Percentiles rank a stretch among this genome's conserved stretches.
Conservation (phyloP, 2,888 invertebrate genomes). For the Rhamnusium bicolor region DNA sequence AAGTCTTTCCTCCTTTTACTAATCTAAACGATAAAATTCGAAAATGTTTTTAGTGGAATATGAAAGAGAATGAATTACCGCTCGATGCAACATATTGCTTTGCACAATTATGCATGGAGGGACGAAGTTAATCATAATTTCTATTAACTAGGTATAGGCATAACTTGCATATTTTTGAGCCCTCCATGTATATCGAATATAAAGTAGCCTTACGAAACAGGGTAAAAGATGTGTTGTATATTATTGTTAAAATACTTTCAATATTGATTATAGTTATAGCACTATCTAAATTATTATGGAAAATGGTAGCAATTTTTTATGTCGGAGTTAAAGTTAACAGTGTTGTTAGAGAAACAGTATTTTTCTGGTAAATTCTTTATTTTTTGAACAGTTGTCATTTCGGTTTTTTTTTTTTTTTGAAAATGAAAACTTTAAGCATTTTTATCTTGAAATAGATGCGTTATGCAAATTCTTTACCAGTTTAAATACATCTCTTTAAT, state of each 20-base stretch:
- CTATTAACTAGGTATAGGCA: conserved; percentile 5
- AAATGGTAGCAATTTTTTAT: background rate
- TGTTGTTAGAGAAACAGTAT: too few relatives aligned
- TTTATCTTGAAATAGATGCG: too few relatives aligned
- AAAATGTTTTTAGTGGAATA: conserved; percentile 19
- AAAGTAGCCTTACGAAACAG: conserved; percentile 21
- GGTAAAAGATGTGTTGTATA: conserved; percentile 8
- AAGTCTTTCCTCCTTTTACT: conserved; percentile 36
- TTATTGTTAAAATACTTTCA: background rate
- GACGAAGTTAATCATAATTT: background rate
- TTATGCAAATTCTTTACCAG: too few relatives aligned
- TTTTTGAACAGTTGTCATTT: too few relatives aligned
- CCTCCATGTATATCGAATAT: background rate
- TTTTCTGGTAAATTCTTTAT: too few relatives aligned
- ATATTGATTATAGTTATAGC: background rate
- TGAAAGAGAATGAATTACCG: background rate
- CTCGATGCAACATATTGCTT: conserved; percentile 6
- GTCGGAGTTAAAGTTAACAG: background rate
- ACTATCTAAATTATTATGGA: background rate
- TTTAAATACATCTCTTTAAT: too few relatives aligned
- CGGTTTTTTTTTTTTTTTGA: too few relatives aligned
- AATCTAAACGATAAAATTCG: conserved; percentile 22
- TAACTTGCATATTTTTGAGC: background rate
- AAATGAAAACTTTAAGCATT: too few relatives aligned
- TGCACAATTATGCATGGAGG: background rate